Base-by-base conservation (phyloP, 1,140 invertebrate species). In the Rhagoletis pomonella region DNA sequence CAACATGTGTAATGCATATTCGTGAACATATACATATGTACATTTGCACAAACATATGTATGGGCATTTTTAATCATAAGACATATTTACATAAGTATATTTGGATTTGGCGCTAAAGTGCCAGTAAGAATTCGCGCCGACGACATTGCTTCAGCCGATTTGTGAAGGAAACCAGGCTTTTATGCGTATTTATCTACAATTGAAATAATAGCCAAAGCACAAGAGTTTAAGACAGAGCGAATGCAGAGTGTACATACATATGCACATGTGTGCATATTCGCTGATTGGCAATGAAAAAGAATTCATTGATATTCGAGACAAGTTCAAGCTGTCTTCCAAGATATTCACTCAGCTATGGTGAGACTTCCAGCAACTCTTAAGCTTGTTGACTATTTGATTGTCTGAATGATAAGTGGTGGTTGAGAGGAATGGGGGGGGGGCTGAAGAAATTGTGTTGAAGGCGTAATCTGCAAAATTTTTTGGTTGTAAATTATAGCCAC, bases 281-380 rank as follows among this genome's bases (percentile, higher is more conserved):
- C 1, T 6, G n/a, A 81, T 14, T 81, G 73, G 7, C n/a, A 55
- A 81, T 81, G 73, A 81, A 81, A 81, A 69, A 73, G 47, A 81
- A 55, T 81, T 81, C 73, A 81, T 81, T 81, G 73, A 81, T 81
- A 81, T 81, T 81, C 73, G 73, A 81, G 73, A 81, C 73, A 81
- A 55, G 55, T 55, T 81, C 73, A 81, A 81, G 73, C 73, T 81
- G 73, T 81, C 44, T 81, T 81, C 12, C 5, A 50, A 81, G 47
- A 58, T 47, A 55, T 47, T 29, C 17, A 19, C 5, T n/a, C 69
- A 3, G 69, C 44, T 17, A 12, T 19, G 47, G 4, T 14, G 47
- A 50, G 73, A 19, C 73, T 19, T 47, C 19, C 73, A 44, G 47
- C 73, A 55, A 81, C 12, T 55, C 39, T 47, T 19, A n/a, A 81